phyloP scores from a whole-genome alignment of 2,797 vertebrate genomes.

The Crocodylus rhombifer region DNA sequence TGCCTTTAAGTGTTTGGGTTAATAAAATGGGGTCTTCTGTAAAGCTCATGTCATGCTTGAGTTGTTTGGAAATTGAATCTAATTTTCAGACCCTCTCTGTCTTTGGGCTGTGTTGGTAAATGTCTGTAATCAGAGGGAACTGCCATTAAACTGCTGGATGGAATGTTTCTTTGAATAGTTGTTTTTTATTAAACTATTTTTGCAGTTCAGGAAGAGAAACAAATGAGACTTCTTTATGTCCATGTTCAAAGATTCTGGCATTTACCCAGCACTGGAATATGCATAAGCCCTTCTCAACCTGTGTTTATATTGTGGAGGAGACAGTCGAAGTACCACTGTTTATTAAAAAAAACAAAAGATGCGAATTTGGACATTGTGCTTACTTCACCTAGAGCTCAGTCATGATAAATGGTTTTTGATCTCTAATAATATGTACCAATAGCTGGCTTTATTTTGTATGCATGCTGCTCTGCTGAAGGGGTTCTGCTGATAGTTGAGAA shows the following conservation, averaged over 20 bases:
- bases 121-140: too few species aligned
- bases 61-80: background rate
- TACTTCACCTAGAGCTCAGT: background rate
- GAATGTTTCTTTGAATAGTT: background rate
- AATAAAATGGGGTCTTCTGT: background rate
- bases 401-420: background rate
- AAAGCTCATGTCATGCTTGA: background rate
- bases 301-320: background rate
- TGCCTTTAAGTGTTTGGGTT: background rate
- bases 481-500: background rate
- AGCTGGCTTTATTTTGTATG: background rate
- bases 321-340: background rate
- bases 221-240: background rate
- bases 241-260: background rate
- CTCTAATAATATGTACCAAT: background rate
- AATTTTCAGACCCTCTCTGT: background rate
- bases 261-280: background rate
- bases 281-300: background rate
- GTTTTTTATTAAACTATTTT: background rate
- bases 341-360: background rate
- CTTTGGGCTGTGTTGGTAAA: background rate
- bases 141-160: background rate
- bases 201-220: background rate
- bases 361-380: background rate
- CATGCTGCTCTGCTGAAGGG: background rate